A percentile compares a stretch with the other conserved stretches of the same genome.
phyloP scores from a whole-genome alignment of 2,797 vertebrate species.

The Limosa lapponica region DNA sequence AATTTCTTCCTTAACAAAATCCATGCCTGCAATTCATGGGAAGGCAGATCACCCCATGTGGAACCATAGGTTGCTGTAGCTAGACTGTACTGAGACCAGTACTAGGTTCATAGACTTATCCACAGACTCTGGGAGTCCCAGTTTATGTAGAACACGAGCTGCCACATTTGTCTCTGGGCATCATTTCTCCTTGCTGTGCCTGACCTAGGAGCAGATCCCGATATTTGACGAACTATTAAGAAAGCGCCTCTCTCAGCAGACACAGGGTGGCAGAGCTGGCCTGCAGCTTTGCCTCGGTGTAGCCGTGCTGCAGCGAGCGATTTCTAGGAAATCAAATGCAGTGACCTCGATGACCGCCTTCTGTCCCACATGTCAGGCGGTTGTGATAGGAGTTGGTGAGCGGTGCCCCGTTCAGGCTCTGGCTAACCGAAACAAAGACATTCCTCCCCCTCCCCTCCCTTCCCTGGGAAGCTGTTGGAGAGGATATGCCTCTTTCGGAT shows the following conservation, averaged over 20 bases:
- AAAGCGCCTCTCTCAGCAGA: not conserved
- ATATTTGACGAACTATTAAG: not conserved
- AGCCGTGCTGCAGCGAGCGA: not conserved
- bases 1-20: not conserved
- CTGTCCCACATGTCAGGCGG: not conserved
- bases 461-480: not conserved
- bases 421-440: not conserved
- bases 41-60: not conserved
- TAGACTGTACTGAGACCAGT: not conserved
- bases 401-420: not conserved
- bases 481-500: not conserved
- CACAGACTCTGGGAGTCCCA: not conserved
- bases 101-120: not conserved
- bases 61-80: not conserved
- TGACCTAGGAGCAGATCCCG: not conserved
- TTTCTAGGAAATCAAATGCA: not conserved
- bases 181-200: not conserved
- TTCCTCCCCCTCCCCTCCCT: not conserved
- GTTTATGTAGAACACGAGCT: rapidly evolving
- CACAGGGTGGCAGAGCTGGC: conserved; percentile 34
- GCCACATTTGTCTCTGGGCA: not conserved
- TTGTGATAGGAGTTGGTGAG: not conserved
- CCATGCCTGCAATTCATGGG: rapidly evolving
- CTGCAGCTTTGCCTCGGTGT: not conserved
- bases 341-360: not conserved